Conservation (phyloP, 1,140 invertebrate species). For the Nephila pilipes region DNA sequence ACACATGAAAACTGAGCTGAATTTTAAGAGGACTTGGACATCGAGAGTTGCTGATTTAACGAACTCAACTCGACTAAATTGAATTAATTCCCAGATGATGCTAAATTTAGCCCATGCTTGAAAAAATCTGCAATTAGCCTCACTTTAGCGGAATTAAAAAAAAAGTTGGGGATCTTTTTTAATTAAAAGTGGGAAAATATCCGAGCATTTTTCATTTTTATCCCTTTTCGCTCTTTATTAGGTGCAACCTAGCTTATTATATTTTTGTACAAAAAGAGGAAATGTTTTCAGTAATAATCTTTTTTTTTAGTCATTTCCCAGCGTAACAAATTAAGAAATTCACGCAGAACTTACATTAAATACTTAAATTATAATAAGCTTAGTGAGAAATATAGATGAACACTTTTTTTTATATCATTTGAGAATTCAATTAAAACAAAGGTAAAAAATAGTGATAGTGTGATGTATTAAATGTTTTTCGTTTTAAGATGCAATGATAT, state of each 20-base stretch:
- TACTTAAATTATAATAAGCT: slow-evolving; percentile 46
- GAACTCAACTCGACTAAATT: slow-evolving; percentile 60
- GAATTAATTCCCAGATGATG: slow-evolving; percentile 70
- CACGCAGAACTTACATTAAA: background rate
- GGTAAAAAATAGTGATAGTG: background rate
- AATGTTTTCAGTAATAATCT: slow-evolving; percentile 31
- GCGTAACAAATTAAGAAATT: slow-evolving; percentile 23
- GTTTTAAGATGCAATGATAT: background rate
- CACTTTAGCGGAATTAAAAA: slow-evolving; percentile 48
- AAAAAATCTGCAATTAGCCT: slow-evolving; percentile 72
- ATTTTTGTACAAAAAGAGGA: slow-evolving; percentile 26
- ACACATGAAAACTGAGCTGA: background rate
- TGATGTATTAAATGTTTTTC: background rate
- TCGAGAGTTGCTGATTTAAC: slow-evolving; percentile 48
- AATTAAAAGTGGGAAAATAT: slow-evolving; percentile 58
- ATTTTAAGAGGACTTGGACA: slow-evolving; percentile 6
- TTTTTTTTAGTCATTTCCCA: slow-evolving; percentile 19
- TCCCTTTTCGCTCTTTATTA: slow-evolving; percentile 10
- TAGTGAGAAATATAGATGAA: background rate
- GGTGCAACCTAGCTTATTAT: background rate
- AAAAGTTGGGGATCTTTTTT: slow-evolving; percentile 64
- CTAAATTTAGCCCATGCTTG: slow-evolving; percentile 48
- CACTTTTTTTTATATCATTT: background rate
- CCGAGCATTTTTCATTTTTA: slow-evolving; percentile 18
- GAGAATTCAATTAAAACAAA: background rate